Percentiles rank a stretch among this genome's conserved stretches.
Conservation (phyloP, 2,797 vertebrate species). For the Sebastes nivosus region DNA sequence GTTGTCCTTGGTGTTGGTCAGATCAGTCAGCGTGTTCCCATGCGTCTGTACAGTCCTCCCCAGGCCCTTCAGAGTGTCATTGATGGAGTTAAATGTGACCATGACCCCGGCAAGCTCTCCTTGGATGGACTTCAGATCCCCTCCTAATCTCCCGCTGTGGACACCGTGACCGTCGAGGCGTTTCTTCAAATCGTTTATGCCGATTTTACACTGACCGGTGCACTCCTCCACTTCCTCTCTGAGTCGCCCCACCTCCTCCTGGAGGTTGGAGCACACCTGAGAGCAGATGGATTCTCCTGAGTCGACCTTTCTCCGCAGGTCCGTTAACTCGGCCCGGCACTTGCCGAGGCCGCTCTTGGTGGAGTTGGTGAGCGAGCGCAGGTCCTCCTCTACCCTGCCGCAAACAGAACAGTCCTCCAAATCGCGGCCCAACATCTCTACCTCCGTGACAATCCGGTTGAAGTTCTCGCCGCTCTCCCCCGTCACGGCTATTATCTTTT, state of each 20-base stretch:
- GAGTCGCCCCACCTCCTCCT: conserved; percentile 82
- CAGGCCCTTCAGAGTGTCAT: conserved; percentile 86
- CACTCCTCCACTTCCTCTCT: conserved; percentile 81
- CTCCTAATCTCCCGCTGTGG: conserved; percentile 78
- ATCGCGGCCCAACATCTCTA: conserved; percentile 77
- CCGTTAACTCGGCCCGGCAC: conserved; percentile 74
- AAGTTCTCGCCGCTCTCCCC: conserved; percentile 79
- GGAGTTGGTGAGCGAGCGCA: conserved; percentile 74
- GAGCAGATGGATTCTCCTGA: conserved; percentile 79
- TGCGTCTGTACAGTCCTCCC: conserved; percentile 86
- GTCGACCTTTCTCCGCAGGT: conserved; percentile 67
- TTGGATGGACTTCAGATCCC: conserved; percentile 87
- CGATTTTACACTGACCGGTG: conserved; percentile 63
- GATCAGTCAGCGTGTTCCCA: conserved; percentile 79
- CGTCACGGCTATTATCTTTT: conserved; percentile 75
- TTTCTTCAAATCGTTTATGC: conserved; percentile 70
- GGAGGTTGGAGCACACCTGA: conserved; percentile 83
- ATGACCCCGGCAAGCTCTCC: conserved; percentile 85
- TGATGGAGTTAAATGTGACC: conserved; percentile 84
- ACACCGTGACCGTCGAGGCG: conserved; percentile 84
- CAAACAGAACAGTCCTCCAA: conserved; percentile 75
- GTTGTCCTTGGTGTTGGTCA: conserved; percentile 81
- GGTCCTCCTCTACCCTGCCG: conserved; percentile 68
- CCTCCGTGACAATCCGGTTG: conserved; percentile 76
- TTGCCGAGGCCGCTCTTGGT: conserved; percentile 70